A percentile compares a stretch with the other conserved stretches of the same genome.
phyloP scores from a whole-genome alignment of 1,140 invertebrate genomes.

The Neotoxoptera formosana region DNA sequence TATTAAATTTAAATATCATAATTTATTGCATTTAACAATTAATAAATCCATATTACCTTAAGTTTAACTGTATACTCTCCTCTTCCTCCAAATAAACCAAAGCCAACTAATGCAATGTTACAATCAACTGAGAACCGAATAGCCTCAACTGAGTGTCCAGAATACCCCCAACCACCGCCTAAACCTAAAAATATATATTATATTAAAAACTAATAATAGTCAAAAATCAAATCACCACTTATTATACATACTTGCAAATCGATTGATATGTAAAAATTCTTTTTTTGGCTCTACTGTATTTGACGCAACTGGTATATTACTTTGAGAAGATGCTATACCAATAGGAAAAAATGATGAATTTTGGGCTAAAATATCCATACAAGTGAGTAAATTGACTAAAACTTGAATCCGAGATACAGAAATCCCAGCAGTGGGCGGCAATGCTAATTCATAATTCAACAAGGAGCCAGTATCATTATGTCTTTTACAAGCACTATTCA shows the following conservation, averaged over 20 bases:
- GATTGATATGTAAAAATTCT: conserved; percentile 34
- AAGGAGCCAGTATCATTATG: conserved; percentile 38
- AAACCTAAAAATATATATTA: conserved; percentile 68
- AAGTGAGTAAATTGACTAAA: conserved; percentile 86
- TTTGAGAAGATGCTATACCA: conserved; percentile 29
- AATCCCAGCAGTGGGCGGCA: conserved; percentile 76
- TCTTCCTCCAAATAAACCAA: conserved; percentile 94
- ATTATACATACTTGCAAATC: conserved; percentile 50
- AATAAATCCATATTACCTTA: conserved; percentile 68
- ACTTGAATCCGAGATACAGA: conserved; percentile 83
- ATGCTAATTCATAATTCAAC: conserved; percentile 74
- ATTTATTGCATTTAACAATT: not conserved
- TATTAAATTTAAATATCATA: not conserved
- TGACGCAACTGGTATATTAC: conserved; percentile 5
- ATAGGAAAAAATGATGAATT: conserved; percentile 63
- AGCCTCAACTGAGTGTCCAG: conserved; percentile 93
- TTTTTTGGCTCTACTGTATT: conserved; percentile 29
- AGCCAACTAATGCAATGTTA: conserved; percentile 90
- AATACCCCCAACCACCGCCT: conserved; percentile 98
- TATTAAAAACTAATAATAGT: not conserved
- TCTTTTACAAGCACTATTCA: conserved; percentile 48
- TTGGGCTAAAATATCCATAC: conserved; percentile 86
- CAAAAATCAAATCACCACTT: not conserved
- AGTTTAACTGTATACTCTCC: conserved; percentile 97
- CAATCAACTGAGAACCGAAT: conserved; percentile 91